Conservation (phyloP, 1,140 invertebrate species). For the Planococcus citri region DNA sequence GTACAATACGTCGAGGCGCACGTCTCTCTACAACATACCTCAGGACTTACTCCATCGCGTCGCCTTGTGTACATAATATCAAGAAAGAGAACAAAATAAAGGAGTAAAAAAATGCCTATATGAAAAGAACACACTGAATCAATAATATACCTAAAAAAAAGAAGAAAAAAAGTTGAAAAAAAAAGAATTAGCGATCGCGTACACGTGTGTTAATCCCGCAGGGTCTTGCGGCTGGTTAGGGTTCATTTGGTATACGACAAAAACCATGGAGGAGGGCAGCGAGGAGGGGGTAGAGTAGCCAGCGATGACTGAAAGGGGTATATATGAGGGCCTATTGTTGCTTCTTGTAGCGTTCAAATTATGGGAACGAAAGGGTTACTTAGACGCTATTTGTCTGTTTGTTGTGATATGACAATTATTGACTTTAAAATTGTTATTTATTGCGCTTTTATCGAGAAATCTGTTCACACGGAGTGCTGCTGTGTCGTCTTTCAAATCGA, state of each 20-base stretch:
- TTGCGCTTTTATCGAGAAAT: constrained; percentile 11
- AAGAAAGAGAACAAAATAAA: too few species aligned
- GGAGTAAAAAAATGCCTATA: too few species aligned
- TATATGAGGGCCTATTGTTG: background rate
- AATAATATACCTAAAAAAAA: too few species aligned
- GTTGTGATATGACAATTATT: constrained; percentile 13
- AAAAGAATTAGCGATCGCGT: constrained; percentile 21
- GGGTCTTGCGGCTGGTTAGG: background rate
- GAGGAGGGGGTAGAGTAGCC: background rate
- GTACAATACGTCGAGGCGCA: too few species aligned
- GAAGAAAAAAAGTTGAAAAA: background rate
- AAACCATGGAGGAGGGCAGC: background rate
- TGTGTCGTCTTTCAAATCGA: background rate
- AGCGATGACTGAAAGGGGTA: background rate
- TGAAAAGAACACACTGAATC: too few species aligned
- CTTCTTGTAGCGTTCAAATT: background rate
- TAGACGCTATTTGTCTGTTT: constrained; percentile 8
- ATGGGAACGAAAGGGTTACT: constrained; percentile 8
- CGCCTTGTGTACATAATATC: too few species aligned
- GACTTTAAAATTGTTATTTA: constrained; percentile 14
- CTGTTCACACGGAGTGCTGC: background rate
- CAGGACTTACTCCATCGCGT: too few species aligned
- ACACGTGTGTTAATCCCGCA: constrained; percentile 9
- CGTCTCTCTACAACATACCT: too few species aligned
- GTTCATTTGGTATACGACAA: background rate